Conservation (phyloP, 2,113 vertebrate genomes). For the Onychorhynchus coronatus region DNA sequence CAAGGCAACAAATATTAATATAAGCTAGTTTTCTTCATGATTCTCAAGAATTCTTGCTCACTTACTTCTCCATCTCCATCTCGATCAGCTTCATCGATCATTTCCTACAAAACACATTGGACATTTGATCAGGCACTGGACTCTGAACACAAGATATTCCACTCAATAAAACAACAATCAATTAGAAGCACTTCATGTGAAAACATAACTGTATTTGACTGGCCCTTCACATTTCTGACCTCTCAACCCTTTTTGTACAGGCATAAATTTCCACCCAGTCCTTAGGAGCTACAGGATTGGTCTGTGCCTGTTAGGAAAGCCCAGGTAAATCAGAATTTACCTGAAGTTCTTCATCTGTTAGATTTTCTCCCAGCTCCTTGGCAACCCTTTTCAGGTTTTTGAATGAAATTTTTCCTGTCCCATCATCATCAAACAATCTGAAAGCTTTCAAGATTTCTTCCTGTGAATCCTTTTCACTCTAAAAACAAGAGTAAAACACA, state of each 20-base stretch:
- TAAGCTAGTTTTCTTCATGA: conserved; percentile 93
- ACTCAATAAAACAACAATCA: background rate
- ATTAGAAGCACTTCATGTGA: background rate
- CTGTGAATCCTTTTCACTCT: conserved; percentile 91
- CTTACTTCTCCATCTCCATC: conserved; percentile 91
- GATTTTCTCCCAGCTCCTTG: conserved; percentile 90
- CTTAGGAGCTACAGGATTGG: background rate
- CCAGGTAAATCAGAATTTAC: conserved; percentile 61
- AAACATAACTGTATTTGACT: background rate
- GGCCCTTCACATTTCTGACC: background rate
- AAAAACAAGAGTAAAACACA: background rate
- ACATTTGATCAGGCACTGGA: background rate
- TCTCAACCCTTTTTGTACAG: background rate
- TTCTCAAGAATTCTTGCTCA: conserved; percentile 91
- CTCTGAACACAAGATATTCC: background rate
- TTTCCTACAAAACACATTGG: conserved; percentile 81
- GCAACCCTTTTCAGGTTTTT: conserved; percentile 91
- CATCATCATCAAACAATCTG: conserved; percentile 89
- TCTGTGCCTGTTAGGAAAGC: background rate
- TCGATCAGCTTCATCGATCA: conserved; percentile 93
- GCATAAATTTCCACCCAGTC: background rate
- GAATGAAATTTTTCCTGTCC: conserved; percentile 91
- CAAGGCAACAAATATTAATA: conserved; percentile 71
- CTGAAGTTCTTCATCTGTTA: conserved; percentile 92
- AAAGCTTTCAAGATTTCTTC: conserved; percentile 96